These are phyloP conservation scores for Malurus alboscapulatus DNA, from an alignment of 2,113 vertebrate genomes.

Conservation along the genomic window DNA sequence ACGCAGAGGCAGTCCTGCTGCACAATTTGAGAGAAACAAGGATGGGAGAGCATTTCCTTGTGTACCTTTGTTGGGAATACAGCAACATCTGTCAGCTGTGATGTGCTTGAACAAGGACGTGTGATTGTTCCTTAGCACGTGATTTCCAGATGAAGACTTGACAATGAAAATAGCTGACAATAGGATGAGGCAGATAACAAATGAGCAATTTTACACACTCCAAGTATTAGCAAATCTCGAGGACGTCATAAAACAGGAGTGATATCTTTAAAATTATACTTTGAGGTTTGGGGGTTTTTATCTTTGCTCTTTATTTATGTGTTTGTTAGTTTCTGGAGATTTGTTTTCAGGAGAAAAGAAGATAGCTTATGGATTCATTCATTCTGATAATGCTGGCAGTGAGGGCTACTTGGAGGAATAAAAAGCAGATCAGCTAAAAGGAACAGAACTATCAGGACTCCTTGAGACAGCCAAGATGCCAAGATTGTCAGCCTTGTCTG, in stretches of 20 bases:
- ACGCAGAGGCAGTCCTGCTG: not conserved
- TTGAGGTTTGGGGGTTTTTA: not conserved
- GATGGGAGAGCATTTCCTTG: not conserved
- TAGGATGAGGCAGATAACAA: not conserved
- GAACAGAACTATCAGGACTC: not conserved
- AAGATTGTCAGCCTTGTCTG: not conserved
- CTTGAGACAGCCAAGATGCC: not conserved
- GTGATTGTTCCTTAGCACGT: not conserved
- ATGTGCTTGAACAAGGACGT: not conserved
- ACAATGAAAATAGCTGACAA: not conserved
- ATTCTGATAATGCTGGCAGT: not conserved
- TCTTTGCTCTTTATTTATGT: not conserved
- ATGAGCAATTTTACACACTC: not conserved
- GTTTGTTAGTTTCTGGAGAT: not conserved
- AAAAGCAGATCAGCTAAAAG: not conserved
- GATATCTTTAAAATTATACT: not conserved
- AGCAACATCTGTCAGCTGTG: not conserved
- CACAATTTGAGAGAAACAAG: not conserved
- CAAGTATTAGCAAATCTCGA: not conserved
- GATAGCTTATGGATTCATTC: not conserved
- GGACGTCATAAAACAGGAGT: not conserved
- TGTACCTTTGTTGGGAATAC: not conserved
- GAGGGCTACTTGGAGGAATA: not conserved
- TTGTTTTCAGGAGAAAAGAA: not conserved
- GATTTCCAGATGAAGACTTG: not conserved